Conservation (phyloP, 2,888 invertebrate species). For the Deilephila elpenor region DNA sequence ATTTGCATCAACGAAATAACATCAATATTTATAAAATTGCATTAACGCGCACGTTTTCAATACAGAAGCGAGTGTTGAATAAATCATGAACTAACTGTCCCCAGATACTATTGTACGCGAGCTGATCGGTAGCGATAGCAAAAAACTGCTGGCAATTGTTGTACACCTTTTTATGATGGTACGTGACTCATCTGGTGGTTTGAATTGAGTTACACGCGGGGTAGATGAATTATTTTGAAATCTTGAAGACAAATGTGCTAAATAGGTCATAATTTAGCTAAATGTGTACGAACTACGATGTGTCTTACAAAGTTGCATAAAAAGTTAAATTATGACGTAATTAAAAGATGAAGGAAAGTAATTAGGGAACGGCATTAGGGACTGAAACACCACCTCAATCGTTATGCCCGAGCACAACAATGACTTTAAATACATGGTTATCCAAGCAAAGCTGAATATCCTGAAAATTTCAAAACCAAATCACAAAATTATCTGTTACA, state of each 20-base stretch:
- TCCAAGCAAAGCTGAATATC: too few species aligned
- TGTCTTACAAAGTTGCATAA: not conserved
- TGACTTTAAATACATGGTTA: too few species aligned
- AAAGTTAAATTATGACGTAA: too few species aligned
- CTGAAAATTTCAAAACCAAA: too few species aligned
- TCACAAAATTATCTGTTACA: too few species aligned
- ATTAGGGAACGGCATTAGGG: too few species aligned
- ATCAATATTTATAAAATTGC: conserved; percentile 22
- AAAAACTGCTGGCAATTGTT: conserved; percentile 8
- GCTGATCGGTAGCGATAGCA: conserved; percentile 22
- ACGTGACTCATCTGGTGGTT: conserved; percentile 5
- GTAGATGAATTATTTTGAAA: not conserved
- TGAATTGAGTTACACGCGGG: not conserved
- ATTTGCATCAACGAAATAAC: conserved; percentile 11
- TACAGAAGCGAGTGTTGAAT: conserved; percentile 3
- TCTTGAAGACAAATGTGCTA: too few species aligned
- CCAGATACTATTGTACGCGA: not conserved
- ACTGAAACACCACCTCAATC: too few species aligned
- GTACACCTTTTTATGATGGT: conserved; percentile 4
- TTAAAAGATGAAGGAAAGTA: too few species aligned
- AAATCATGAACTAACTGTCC: conserved; percentile 22
- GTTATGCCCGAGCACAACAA: too few species aligned
- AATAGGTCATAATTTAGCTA: too few species aligned
- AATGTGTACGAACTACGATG: not conserved
- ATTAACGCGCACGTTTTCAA: conserved; percentile 10